Conservation (phyloP, 1,140 invertebrate genomes). For the Diabrotica undecimpunctata region DNA sequence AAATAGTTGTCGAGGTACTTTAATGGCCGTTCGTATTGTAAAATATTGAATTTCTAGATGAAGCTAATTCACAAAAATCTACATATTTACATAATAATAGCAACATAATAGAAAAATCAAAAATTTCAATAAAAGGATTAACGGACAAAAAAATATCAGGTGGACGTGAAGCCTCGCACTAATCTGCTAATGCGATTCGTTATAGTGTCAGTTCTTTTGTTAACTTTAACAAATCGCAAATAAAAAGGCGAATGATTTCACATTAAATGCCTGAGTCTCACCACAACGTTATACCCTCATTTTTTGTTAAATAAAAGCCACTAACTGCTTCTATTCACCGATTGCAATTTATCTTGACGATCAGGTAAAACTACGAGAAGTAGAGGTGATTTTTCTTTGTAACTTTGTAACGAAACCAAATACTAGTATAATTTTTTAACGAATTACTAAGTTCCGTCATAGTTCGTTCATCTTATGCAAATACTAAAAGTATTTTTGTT, state of each 20-base stretch:
- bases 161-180: conserved; percentile 36
- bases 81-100: too few relatives aligned
- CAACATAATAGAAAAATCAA: too few relatives aligned
- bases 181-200: conserved; percentile 43
- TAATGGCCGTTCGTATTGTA: too few relatives aligned
- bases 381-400: not conserved
- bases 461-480: too few relatives aligned
- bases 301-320: conserved; percentile 22
- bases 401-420: not conserved
- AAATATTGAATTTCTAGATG: too few relatives aligned
- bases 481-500: too few relatives aligned
- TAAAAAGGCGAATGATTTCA: conserved; percentile 35
- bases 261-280: conserved; percentile 30
- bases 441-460: too few relatives aligned
- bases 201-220: conserved; percentile 39
- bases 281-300: conserved; percentile 14
- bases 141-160: conserved; percentile 32
- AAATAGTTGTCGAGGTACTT: too few relatives aligned
- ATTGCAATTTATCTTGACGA: conserved; percentile 26
- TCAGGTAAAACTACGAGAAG: conserved; percentile 11
- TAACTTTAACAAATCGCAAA: conserved; percentile 30
- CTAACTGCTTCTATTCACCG: conserved; percentile 30
- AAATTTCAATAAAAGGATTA: not conserved
- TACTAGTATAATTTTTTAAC: too few relatives aligned
- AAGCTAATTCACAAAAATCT: too few relatives aligned